Conservation (phyloP, 23 tunicate species). For the Styela plicata region DNA sequence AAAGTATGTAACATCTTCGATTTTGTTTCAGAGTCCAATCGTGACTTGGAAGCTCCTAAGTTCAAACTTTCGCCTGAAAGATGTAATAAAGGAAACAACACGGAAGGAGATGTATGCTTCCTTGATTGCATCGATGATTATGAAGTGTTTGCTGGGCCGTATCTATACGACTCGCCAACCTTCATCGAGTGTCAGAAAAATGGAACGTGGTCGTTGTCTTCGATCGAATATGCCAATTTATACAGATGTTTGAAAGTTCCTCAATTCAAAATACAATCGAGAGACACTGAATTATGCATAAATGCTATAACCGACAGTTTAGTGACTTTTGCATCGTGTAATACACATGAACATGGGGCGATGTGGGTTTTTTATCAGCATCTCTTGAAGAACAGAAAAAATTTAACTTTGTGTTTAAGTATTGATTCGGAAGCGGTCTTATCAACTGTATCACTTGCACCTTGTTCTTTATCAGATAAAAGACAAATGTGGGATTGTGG, state of each 20-base stretch:
- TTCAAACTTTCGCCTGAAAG: slow-evolving; percentile 15
- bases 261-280: slow-evolving; percentile 14
- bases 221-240: not conserved
- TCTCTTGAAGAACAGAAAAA: not conserved
- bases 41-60: not conserved
- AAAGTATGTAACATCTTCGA: not conserved
- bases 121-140: slow-evolving; percentile 13
- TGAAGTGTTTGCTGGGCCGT: not conserved
- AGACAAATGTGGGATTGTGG: not conserved
- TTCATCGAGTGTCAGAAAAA: not conserved
- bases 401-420: not conserved
- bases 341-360: not conserved
- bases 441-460: not conserved
- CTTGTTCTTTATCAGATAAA: not conserved
- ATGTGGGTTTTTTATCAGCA: not conserved
- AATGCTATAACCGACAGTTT: not conserved
- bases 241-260: not conserved
- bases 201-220: slow-evolving; percentile 19
- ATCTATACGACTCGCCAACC: not conserved
- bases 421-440: not conserved
- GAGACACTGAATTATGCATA: not conserved
- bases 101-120: slow-evolving; percentile 30
- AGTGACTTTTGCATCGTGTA: not conserved
- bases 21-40: slow-evolving; percentile 6
- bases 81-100: slow-evolving; percentile 17